Base-by-base conservation (phyloP, 1,140 invertebrate genomes). In the Penaeus vannamei region DNA sequence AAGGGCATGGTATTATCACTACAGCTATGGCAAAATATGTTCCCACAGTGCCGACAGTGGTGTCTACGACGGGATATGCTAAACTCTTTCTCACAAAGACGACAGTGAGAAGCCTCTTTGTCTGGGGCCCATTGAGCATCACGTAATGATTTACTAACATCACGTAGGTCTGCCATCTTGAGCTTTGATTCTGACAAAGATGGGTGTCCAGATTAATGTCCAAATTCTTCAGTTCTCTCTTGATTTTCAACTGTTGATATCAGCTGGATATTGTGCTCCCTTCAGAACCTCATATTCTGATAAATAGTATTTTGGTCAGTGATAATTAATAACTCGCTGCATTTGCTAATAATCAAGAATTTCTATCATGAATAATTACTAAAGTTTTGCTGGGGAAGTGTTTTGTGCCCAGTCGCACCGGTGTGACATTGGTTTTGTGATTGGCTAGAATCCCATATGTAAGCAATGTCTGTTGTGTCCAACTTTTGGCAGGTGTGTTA, bases 211-310 rank as follows among this genome's bases (percentile, higher is more conserved):
- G n/a, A n/a, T n/a, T n/a, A n/a, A n/a, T n/a, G n/a, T n/a, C 98
- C 98, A 77, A 99, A 95, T 94, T 99, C 98, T 93, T 98, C 97
- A 91, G 98, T 98, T 89, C 95, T 95, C 93, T 99, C 98, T 91
- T 98, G 97, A 93, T 99, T 98, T 36, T 95, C 92, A 92, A 94
- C 94, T 59, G 93, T 93, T 59, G 95, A 95, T 92, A 96, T 95
- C 29, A 98, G 93, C 53, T 95, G 94, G 90, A 96, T 95, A 92
- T n/a, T 98, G 95, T 91, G 97, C 96, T 91, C 95, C 95, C 94
- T 97, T 96, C 29, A 98, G 93, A 14, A 94, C 93, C n/a, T 96
- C 94, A 93, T 94, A 93, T 84, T 94, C 94, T 94, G 89, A 53
- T 60, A 86, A 72, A 69, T 91, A 82, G 26, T 83, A 91, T 90